Base-by-base conservation (phyloP, 2,113 vertebrate genomes). In the Todiramphus chloris region DNA sequence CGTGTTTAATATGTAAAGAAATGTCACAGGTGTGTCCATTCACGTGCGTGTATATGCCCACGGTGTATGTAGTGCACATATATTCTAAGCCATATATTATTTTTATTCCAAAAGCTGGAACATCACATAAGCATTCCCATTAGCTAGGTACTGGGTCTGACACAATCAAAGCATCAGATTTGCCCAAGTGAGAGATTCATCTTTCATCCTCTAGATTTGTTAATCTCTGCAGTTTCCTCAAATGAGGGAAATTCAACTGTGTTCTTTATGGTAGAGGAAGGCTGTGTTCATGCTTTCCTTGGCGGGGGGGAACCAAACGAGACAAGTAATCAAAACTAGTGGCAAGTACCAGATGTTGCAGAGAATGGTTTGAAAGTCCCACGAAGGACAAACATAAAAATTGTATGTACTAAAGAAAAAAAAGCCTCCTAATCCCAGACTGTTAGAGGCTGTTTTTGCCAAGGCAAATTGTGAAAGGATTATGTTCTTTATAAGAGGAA, bases 31-130 rank as follows among this genome's bases (percentile, higher is more conserved):
- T 30, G 11, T 10, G 28, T 56, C 30, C 25, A 4, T 58, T 86
- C 50, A 48, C 23, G 2, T 1, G 1, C 4, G 2, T n/a, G 5
- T 46, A 8, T 33, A 31, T 75, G 31, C 66, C 31, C 28, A 15
- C 20, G 48, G 19, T 46, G 17, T 59, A 50, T 56, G 44, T 27
- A 53, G 15, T 33, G 9, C 7, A 19, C 5, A 2, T 39, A 10
- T 59, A n/a, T 70, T 25, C 63, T 79, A 72, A 79, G 28, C 15
- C 10, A 44, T 16, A 2, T n/a, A 43, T 58, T 82, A 41, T 37
- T 72, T 87, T 77, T 67, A 56, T 74, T 90, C 69, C 62, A 13
- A 83, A 91, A 90, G 27, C 23, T 81, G 23, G 83, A 86, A 30
- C 8, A 15, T 81, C 44, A 12, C 13, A 6, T 44, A 55, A 63